Conservation (phyloP, 2,113 vertebrate genomes). For the Typhlomys cinereus region DNA sequence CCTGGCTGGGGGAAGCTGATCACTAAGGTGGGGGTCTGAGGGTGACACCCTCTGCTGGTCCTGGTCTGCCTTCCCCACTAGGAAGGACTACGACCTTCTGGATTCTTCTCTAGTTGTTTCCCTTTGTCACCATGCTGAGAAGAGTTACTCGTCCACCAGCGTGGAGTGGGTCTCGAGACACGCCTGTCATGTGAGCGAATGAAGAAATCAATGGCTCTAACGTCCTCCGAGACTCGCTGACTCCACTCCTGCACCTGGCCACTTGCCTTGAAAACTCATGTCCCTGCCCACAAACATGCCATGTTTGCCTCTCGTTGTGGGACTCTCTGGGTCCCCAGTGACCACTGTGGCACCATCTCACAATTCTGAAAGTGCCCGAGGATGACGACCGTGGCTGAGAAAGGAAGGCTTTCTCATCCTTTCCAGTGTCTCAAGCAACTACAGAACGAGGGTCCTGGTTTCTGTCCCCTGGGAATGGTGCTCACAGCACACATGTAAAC, state of each 20-base stretch:
- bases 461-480: too few species aligned
- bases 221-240: background rate
- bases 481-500: too few species aligned
- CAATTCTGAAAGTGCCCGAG: background rate
- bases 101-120: too few species aligned
- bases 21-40: background rate
- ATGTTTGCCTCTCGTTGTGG: background rate
- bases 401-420: background rate
- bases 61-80: background rate
- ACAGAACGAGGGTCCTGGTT: too few species aligned
- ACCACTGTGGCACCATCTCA: background rate
- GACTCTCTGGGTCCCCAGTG: background rate
- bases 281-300: background rate
- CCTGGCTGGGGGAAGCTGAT: background rate
- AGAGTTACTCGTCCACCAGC: background rate
- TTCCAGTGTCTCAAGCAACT: background rate
- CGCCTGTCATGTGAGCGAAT: background rate
- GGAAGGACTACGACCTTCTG: too few species aligned
- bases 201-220: background rate
- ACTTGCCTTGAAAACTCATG: background rate
- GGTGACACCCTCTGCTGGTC: too few species aligned
- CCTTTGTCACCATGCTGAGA: background rate
- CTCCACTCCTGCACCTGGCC: too few species aligned
- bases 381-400: fast-evolving
- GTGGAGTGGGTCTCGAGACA: background rate